Base-by-base conservation (phyloP, 2,797 vertebrate species). In the Enteromius fasciolatus region DNA sequence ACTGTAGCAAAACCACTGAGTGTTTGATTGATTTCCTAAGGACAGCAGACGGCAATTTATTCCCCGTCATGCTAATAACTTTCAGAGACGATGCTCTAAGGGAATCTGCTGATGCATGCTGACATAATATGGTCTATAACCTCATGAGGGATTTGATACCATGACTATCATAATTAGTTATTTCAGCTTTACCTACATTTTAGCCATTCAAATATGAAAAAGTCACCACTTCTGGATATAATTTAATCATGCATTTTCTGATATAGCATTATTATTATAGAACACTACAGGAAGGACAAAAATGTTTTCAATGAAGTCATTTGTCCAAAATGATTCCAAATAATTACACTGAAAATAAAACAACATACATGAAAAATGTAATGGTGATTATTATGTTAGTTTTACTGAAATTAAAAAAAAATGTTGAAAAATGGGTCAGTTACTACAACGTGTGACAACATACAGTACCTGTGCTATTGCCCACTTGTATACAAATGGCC, bases 401-500 rank as follows among this genome's bases (percentile, higher is more conserved):
- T 28, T 2, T 3, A 66, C 15, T 64, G 6, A 48, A 31, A 7
- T 63, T n/a, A n/a, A 4, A 33, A 44, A 44, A 78, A 69, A 15
- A 4, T 3, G 63, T 18, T 2, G 8, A 36, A 11, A 69, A 20
- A 33, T 57, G 54, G 54, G 33, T 39, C 41, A 46, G 23, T 15
- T 23, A 70, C 1, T 8, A 46, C 41, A 57, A 57, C 10, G 1
- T 57, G n/a, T 10, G n/a, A 57, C n/a, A 23, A 12, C 54, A 57
- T 64, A 54, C 46, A 87, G 54, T 92, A 98, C 97, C 96, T 99
- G 98, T 18, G 98, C 97, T 81, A 91, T 87, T 0, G 96, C 95
- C 98, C 97, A 99, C 88, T 94, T 97, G 92, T 97, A 96, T 82
- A 99, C 94, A 87, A 96, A 92, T 0, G 97, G 95, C 0, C 91